phyloP scores from a whole-genome alignment of 2,113 vertebrate genomes.

The Clarias macrocephalus region DNA sequence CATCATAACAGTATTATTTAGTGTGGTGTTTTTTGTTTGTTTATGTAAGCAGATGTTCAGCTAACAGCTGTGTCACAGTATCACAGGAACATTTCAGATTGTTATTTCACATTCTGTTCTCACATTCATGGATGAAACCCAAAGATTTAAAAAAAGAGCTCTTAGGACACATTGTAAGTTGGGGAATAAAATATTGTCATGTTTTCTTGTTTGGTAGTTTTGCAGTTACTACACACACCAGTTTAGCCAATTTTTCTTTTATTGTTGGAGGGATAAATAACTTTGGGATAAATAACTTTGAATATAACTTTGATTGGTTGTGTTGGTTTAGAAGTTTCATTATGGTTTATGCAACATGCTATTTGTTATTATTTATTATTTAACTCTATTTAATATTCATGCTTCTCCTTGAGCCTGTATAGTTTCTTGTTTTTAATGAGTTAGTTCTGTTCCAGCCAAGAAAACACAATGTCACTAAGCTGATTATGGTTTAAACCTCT shows the following conservation, averaged over 20 bases:
- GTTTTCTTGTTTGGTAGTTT: background rate
- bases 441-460: conserved; percentile 39
- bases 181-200: background rate
- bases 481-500: conserved; percentile 44
- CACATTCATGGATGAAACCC: background rate
- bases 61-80: background rate
- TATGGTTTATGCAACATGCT: conserved; percentile 4
- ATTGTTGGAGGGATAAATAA: background rate
- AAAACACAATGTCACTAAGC: conserved; percentile 48
- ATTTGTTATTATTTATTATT: conserved; percentile 17
- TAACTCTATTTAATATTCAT: conserved; percentile 20
- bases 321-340: conserved; percentile 13
- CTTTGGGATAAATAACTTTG: conserved; percentile 12
- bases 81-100: background rate
- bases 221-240: background rate
- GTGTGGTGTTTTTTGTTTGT: background rate
- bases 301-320: conserved; percentile 3
- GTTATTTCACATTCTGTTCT: background rate
- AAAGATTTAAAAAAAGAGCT: conserved; percentile 3
- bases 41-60: background rate
- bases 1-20: too few species aligned
- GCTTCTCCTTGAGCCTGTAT: conserved; percentile 30
- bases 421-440: conserved; percentile 44
- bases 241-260: background rate
- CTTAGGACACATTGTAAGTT: background rate